These are phyloP conservation scores for Spea multiplicata DNA, from an alignment of 2,113 vertebrate genomes.

Conservation along the genomic window DNA sequence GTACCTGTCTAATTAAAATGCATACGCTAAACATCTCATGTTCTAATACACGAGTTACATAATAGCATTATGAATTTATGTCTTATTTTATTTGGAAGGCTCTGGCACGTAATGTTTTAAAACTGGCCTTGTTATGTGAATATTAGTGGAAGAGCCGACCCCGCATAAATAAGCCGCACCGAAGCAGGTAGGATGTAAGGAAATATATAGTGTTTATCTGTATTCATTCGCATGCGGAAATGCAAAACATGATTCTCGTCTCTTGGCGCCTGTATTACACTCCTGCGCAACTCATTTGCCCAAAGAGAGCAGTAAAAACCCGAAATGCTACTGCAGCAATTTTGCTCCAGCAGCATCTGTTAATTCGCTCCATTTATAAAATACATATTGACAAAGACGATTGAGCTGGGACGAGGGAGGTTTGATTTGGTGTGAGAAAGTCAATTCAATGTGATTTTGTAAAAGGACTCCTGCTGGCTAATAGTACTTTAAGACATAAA, in stretches of 20 bases:
- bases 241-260: conserved; percentile 65
- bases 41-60: neutral
- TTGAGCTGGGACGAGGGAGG: conserved; percentile 85
- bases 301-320: conserved; percentile 84
- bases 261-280: conserved; percentile 68
- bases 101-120: neutral
- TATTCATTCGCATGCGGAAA: conserved; percentile 52
- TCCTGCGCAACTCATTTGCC: conserved; percentile 73
- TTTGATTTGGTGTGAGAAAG: conserved; percentile 89
- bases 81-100: neutral
- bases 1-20: neutral
- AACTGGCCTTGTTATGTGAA: neutral
- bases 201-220: conserved; percentile 8
- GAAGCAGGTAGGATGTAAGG: neutral
- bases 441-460: conserved; percentile 94
- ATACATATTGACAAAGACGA: conserved; percentile 86
- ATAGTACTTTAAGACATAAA: conserved; percentile 75
- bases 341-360: conserved; percentile 82
- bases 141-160: neutral
- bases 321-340: conserved; percentile 79
- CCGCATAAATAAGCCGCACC: neutral
- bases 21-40: neutral
- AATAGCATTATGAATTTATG: neutral
- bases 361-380: conserved; percentile 89
- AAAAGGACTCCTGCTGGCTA: conserved; percentile 76